These are phyloP conservation scores for Pelusios castaneus DNA, from an alignment of 2,113 vertebrate genomes.

Conservation along the genomic window DNA sequence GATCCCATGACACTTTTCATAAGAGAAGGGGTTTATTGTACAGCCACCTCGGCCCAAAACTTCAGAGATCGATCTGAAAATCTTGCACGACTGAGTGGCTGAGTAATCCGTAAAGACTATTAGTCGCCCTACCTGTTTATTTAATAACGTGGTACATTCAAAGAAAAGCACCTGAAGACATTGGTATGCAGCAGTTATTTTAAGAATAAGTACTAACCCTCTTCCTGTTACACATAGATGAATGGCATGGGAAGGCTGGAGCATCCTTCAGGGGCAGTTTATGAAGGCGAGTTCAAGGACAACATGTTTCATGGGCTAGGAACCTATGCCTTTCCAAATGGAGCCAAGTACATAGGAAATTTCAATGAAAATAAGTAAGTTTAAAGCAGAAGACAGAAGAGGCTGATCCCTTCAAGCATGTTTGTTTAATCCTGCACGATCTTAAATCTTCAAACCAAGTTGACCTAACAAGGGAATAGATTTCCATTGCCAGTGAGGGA, in stretches of 20 bases:
- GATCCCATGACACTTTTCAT: neutral
- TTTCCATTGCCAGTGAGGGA: neutral
- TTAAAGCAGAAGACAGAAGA: neutral
- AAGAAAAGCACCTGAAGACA: neutral
- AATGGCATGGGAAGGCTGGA: constrained; percentile 82
- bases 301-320: constrained; percentile 85
- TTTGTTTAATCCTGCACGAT: neutral
- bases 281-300: constrained; percentile 87
- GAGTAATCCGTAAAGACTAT: neutral
- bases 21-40: neutral
- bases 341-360: constrained; percentile 80
- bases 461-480: neutral
- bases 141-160: neutral
- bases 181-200: neutral
- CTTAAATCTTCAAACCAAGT: neutral
- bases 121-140: neutral
- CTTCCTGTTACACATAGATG: constrained; percentile 75
- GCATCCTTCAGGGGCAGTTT: constrained; percentile 83
- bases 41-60: neutral
- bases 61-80: neutral
- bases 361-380: constrained; percentile 85
- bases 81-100: neutral
- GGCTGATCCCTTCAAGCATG: neutral
- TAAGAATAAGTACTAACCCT: neutral
- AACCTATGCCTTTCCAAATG: constrained; percentile 82